Evolutionary conservation across 2,888 invertebrate species (phyloP).

Genomic region (Lasioglossum villosulum): DNA sequence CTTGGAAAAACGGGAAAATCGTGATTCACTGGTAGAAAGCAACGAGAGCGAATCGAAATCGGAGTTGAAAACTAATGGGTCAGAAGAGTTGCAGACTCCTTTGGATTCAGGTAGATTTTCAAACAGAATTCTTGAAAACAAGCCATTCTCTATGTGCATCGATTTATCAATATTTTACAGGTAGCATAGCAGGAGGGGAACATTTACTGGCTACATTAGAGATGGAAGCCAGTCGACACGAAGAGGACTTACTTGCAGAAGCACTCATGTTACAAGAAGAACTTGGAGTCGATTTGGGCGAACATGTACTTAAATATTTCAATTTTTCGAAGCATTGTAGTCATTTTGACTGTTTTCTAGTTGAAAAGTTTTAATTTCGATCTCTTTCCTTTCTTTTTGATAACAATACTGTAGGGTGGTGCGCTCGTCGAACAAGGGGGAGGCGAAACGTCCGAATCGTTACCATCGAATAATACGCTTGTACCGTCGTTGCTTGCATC

Average conservation of each 20-base stretch:
- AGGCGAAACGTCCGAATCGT: constrained; percentile 51
- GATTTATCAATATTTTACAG: constrained; percentile 59
- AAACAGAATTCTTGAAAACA: neutral
- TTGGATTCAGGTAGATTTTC: constrained; percentile 76
- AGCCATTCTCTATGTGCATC: neutral
- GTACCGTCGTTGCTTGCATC: constrained; percentile 48
- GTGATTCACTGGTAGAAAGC: constrained; percentile 8
- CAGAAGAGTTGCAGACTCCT: constrained; percentile 78
- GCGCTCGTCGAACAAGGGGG: constrained; percentile 68
- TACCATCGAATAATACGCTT: constrained; percentile 40
- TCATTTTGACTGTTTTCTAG: neutral
- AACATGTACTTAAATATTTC: constrained; percentile 68
- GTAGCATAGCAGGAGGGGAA: constrained; percentile 81
- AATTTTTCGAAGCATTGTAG: constrained; percentile 2
- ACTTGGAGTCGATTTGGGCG: constrained; percentile 79
- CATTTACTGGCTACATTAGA: constrained; percentile 81
- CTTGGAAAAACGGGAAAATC: constrained; percentile 20
- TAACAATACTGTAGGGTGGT: constrained; percentile 63
- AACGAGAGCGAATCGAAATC: constrained; percentile 63
- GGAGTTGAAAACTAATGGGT: constrained; percentile 69
- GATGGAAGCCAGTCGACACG: constrained; percentile 82
- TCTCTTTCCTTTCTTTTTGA: constrained; percentile 7
- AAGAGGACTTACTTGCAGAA: constrained; percentile 82
- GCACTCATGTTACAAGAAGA: constrained; percentile 82
- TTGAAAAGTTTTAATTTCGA: neutral